Evolutionary conservation across 1,140 invertebrate genomes (phyloP).

Genomic region (Drosophila kohkoa): DNA sequence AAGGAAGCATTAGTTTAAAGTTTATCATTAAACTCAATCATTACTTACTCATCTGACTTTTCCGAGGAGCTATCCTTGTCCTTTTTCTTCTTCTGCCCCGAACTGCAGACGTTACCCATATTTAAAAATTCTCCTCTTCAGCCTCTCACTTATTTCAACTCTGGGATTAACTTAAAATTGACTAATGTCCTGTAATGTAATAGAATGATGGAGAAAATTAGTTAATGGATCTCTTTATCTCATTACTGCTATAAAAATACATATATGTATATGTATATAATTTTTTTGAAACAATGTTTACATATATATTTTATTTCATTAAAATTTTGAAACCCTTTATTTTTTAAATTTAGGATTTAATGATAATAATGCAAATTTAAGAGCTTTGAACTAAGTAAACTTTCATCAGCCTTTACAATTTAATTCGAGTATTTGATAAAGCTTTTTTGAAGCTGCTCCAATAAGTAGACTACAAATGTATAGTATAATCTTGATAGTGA

Average conservation of each 20-base stretch:
- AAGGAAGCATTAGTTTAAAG: not conserved
- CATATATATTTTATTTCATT: too few relatives aligned
- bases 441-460: not conserved
- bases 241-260: too few relatives aligned
- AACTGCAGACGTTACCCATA: conserved; percentile 92
- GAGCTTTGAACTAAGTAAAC: not conserved
- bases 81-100: conserved; percentile 88
- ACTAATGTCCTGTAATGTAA: conserved; percentile 66
- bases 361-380: too few relatives aligned
- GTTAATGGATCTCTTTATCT: too few relatives aligned
- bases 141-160: conserved; percentile 17
- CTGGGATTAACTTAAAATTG: conserved; percentile 63
- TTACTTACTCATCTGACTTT: conserved; percentile 91
- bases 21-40: not conserved
- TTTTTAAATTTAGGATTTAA: too few relatives aligned
- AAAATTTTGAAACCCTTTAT: too few relatives aligned
- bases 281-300: not conserved
- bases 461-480: not conserved
- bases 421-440: not conserved
- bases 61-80: conserved; percentile 91
- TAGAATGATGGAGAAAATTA: too few relatives aligned
- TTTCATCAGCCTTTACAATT: not conserved
- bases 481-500: too few relatives aligned
- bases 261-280: not conserved
- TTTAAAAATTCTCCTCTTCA: conserved; percentile 11